phyloP scores from a whole-genome alignment of 2,888 invertebrate genomes.

The Dione vanillae region DNA sequence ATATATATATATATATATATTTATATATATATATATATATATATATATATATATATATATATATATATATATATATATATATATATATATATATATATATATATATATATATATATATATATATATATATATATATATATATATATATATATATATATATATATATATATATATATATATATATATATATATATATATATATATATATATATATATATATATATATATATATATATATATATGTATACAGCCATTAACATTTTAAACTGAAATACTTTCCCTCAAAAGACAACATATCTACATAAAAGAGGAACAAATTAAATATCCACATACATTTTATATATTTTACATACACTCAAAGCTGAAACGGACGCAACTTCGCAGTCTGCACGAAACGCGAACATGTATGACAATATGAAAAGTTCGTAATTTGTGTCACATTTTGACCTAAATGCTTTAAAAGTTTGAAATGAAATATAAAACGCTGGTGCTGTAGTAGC shows the following conservation, averaged over 20 bases:
- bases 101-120: no score
- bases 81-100: no score
- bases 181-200: no score
- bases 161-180: no score
- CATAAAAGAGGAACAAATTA: neutral
- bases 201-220: no score
- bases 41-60: no score
- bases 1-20: no score
- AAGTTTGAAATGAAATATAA: constrained; percentile 12
- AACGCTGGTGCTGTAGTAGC: neutral
- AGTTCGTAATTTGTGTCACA: constrained; percentile 26
- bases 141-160: no score
- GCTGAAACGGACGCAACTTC: constrained; percentile 9
- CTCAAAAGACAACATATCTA: neutral
- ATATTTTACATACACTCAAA: constrained; percentile 11
- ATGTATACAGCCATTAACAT: neutral
- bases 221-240: neutral
- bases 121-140: no score
- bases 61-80: no score
- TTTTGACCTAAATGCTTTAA: constrained; percentile 22
- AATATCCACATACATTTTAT: constrained; percentile 1
- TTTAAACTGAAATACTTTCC: neutral
- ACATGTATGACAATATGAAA: constrained; percentile 7
- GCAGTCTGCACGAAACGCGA: constrained; percentile 15
- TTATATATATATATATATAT: no score